A percentile compares a stretch with the other conserved stretches of the same genome.
These are phyloP conservation scores for Neomicropteryx cornuta DNA, from an alignment of 1,140 invertebrate genomes.

Conservation along the genomic window DNA sequence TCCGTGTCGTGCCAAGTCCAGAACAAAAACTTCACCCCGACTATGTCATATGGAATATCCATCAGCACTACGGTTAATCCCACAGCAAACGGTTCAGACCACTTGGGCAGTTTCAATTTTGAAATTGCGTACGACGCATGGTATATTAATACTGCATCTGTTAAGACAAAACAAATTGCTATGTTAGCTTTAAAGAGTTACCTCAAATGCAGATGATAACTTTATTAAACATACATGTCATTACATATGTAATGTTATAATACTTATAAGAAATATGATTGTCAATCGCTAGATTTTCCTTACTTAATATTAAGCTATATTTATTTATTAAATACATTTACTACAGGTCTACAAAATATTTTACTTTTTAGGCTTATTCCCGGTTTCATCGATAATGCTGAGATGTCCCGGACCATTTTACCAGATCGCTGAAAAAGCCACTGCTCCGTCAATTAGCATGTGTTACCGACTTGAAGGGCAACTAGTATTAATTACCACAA, in stretches of 20 bases:
- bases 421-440: too few relatives aligned
- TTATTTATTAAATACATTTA: neutral
- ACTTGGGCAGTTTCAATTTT: conserved; percentile 48
- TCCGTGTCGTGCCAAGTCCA: conserved; percentile 84
- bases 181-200: neutral
- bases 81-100: conserved; percentile 62
- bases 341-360: neutral
- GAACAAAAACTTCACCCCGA: conserved; percentile 66
- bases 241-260: too few relatives aligned
- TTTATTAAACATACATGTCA: neutral
- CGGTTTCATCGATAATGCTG: too few relatives aligned
- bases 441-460: too few relatives aligned
- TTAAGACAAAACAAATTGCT: conserved; percentile 17
- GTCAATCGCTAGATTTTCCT: neutral
- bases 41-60: conserved; percentile 73
- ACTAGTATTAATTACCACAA: too few relatives aligned
- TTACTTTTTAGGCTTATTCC: too few relatives aligned
- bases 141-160: conserved; percentile 69
- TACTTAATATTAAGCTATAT: neutral
- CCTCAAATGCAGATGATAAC: neutral
- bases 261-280: too few relatives aligned
- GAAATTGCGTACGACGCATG: conserved; percentile 54
- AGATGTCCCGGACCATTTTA: too few relatives aligned
- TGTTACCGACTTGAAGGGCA: too few relatives aligned
- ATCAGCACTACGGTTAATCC: conserved; percentile 62